Conservation (phyloP, 1,140 invertebrate genomes). For the Pissodes strobi region DNA sequence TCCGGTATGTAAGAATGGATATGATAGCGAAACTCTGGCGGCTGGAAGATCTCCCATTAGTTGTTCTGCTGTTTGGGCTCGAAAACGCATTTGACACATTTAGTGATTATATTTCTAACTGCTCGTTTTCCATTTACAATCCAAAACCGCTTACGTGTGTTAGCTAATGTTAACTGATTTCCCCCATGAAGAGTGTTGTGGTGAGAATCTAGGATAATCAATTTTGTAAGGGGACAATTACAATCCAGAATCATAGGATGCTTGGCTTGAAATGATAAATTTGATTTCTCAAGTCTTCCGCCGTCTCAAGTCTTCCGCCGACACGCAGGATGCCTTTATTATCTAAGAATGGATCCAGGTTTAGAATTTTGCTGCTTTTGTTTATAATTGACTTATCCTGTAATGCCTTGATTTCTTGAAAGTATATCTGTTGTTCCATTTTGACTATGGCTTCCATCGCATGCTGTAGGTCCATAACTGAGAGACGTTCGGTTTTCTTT, state of each 20-base stretch:
- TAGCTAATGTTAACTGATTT: background rate
- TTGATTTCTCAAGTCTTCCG: constrained; percentile 47
- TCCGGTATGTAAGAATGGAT: too few species aligned
- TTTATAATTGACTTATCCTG: background rate
- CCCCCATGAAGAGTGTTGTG: constrained; percentile 25
- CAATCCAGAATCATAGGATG: constrained; percentile 45
- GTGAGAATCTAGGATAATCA: constrained; percentile 40
- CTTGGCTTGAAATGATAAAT: constrained; percentile 41
- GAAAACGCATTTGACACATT: constrained; percentile 35
- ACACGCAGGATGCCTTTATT: too few species aligned
- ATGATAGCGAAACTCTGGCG: constrained; percentile 35
- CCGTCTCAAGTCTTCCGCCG: too few species aligned
- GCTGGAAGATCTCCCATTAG: too few species aligned
- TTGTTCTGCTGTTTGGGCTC: too few species aligned
- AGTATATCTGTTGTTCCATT: background rate
- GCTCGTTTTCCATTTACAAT: constrained; percentile 32
- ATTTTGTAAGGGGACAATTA: constrained; percentile 32
- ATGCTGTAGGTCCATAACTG: background rate
- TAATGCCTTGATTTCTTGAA: background rate
- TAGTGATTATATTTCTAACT: constrained; percentile 37
- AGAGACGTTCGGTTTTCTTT: background rate
- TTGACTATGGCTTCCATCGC: background rate
- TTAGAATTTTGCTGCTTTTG: too few species aligned
- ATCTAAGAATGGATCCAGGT: too few species aligned
- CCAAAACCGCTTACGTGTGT: constrained; percentile 32